Base-by-base conservation (phyloP, 2,888 invertebrate species). In the Campaea margaritaria region DNA sequence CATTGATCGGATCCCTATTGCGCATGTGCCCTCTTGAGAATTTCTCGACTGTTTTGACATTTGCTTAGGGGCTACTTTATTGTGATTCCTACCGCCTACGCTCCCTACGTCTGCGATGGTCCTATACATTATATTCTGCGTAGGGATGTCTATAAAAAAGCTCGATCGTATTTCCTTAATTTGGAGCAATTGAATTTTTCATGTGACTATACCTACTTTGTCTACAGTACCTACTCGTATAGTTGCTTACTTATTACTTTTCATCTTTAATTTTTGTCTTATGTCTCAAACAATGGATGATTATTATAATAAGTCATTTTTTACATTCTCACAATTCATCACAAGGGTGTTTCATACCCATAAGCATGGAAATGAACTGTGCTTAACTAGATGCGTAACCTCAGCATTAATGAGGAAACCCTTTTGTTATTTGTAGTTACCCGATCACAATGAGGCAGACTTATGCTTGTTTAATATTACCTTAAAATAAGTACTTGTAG, bases 1-100 rank as follows among this genome's bases (percentile, higher is more conserved):
- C 91, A 91, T 92, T 89, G 91, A 91, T 91, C 91, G 89, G 73
- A 75, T 72, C 71, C 73, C 73, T 74, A 85, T 58, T 88, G 91
- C 91, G 92, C 92, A 91, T 90, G 91, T 83, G 76, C 75, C 69
- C 75, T 74, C 68, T 75, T 68, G 62, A 74, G 73, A 69, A 74
- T 72, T 81, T 78, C 83, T 82, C 77, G 70, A 70, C 79, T 81
- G 72, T 83, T 89, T 87, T 89, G 89, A 89, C 89, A 82, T 87
- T 85, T 85, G 72, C 53, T 59, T 58, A 50, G 61, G 60, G 64
- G 50, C 44, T 55, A 54, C 48, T 48, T 58, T 65, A 58, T 56
- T 52, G 51, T n/a, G 53, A 48, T 14, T 46, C 51, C 43, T 46
- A 42, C 47, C 46, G 50, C 54, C 55, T 51, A 55, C 59, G 44